Percentiles rank a stretch among this genome's conserved stretches.
phyloP scores from a whole-genome alignment of 2,797 vertebrate genomes.

The Sebastes hopkinsi region DNA sequence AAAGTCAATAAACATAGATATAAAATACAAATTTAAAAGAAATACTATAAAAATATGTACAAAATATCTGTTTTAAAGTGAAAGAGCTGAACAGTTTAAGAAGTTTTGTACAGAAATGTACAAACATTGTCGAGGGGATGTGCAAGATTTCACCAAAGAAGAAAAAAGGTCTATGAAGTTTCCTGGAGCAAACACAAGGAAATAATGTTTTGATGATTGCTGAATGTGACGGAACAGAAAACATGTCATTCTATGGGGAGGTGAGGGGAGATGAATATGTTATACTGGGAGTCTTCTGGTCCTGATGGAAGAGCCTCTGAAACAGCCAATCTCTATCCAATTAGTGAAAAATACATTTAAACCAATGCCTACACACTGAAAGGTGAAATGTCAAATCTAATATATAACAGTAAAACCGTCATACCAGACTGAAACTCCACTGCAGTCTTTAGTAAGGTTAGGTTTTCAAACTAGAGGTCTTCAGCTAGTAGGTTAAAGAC shows the following conservation, averaged over 20 bases:
- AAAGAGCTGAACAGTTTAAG: too few relatives aligned
- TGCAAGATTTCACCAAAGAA: too few relatives aligned
- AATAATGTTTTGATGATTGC: background rate
- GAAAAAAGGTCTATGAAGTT: background rate
- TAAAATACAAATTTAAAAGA: too few relatives aligned
- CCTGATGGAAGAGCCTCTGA: background rate
- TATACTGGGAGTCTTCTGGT: background rate
- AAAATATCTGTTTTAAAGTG: too few relatives aligned
- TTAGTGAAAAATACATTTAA: background rate
- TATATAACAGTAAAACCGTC: background rate
- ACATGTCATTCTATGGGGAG: background rate
- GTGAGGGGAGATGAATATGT: background rate
- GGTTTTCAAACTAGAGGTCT: background rate
- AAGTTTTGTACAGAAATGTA: too few relatives aligned
- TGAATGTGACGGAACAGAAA: background rate
- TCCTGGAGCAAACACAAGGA: background rate
- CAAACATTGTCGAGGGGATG: too few relatives aligned
- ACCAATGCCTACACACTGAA: background rate
- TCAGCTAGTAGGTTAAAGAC: background rate
- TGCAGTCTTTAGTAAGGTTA: too few relatives aligned
- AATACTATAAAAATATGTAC: too few relatives aligned
- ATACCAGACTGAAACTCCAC: background rate
- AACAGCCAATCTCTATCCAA: background rate
- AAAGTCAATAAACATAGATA: too few relatives aligned
- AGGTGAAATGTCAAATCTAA: background rate